Evolutionary conservation across 2,888 invertebrate species (phyloP).

Genomic region (Apamea sordens): DNA sequence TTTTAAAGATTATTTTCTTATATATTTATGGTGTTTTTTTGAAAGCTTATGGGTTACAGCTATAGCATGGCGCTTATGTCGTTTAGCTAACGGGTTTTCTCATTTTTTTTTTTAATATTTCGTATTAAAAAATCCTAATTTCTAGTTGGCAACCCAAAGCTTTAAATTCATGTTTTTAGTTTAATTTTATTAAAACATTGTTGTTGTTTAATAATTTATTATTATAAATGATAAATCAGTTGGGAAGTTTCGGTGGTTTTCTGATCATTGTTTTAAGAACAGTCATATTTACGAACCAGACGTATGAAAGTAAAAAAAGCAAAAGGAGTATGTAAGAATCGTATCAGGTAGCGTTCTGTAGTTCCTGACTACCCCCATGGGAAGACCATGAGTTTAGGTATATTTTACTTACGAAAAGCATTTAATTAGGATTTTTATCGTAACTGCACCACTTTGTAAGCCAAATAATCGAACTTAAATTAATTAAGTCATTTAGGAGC

Average conservation of each 20-base stretch:
- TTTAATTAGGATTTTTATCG: neutral
- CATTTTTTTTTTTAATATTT: conserved; percentile 62
- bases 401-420: neutral
- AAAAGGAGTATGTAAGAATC: neutral
- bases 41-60: conserved; percentile 89
- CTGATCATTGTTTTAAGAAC: conserved; percentile 26
- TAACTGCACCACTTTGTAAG: neutral
- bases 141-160: conserved; percentile 85
- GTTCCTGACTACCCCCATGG: neutral
- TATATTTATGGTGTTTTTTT: conserved; percentile 72
- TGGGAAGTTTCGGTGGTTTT: conserved; percentile 11
- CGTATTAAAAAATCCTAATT: conserved; percentile 61
- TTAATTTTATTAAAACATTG: conserved; percentile 45
- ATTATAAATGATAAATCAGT: neutral
- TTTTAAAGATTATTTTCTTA: conserved; percentile 38
- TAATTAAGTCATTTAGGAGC: neutral
- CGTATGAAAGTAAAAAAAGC: neutral
- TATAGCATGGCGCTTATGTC: conserved; percentile 81
- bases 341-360: neutral
- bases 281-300: neutral
- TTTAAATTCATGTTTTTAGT: conserved; percentile 67
- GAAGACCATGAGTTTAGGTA: neutral
- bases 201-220: conserved; percentile 32
- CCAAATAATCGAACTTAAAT: neutral
- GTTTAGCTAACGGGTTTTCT: conserved; percentile 70